Evolutionary conservation across 2,797 vertebrate genomes (phyloP), one percentile per base, ranked within the genome.

Genomic region (Adelosebastes latens): DNA sequence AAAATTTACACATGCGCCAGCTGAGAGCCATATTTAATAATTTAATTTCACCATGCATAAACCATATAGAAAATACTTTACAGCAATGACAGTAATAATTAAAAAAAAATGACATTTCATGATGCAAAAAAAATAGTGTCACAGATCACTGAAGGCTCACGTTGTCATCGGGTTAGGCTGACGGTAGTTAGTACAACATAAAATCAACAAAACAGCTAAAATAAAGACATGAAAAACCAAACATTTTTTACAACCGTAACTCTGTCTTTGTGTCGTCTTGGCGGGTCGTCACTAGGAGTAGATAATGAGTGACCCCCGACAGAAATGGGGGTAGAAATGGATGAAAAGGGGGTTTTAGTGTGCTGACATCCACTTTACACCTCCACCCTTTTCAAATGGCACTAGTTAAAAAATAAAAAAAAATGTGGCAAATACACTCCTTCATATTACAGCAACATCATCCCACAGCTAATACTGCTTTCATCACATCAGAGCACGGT

Each of bases 1-100:
- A 31, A 67, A 71, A 79, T 42, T 36, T 36, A 82, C 13, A 65
- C 64, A 18, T 11, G 4, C 11, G 4, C 22, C 27, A 76, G 65
- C n/a, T 70, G 29, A 81, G 82, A 85, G 77, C 42, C 68, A 86
- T 81, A 60, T 90, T 92, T 93, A 94, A 94, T 94, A 92, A 94
- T 94, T 95, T 95, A 94, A 92, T 91, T 89, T 74, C 83, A 90
- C 72, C 93, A 94, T 94, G 93, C 92, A 92, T 82, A 89, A 91
- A 90, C 63, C 83, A 90, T 88, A 84, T 80, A 92, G 86, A 93
- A 93, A 92, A 86, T 85, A 79, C 63, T 94, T 90, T 89, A 93
- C 92, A 94, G 75, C 79, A 87, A 90, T 84, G 82, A 92, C 90
- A 86, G 70, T 76, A 68, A 77, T 63, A 58, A 75, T 68, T 73